Conservation (phyloP, 2,113 vertebrate genomes). For the Halcyon malimbica region DNA sequence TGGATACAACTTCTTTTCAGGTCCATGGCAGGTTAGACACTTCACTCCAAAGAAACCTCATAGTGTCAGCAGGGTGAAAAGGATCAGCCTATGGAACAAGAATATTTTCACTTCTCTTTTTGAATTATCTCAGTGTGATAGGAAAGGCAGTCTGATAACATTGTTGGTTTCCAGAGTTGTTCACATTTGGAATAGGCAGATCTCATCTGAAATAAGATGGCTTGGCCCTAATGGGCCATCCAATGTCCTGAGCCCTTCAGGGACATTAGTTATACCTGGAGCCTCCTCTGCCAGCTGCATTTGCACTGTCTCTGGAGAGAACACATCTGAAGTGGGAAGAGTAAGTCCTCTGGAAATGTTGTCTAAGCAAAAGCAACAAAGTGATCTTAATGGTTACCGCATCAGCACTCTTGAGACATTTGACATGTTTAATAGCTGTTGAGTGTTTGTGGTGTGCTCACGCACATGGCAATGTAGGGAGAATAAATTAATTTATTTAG, state of each 20-base stretch:
- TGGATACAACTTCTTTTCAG: neutral
- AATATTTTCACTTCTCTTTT: neutral
- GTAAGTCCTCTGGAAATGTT: neutral
- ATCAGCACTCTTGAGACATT: neutral
- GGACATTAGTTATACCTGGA: accelerated
- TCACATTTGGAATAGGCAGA: neutral
- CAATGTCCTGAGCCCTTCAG: neutral
- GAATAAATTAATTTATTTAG: neutral
- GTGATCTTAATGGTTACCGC: neutral
- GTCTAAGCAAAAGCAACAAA: neutral
- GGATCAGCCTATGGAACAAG: neutral
- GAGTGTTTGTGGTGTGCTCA: neutral
- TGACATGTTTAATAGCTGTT: neutral
- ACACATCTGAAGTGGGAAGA: neutral
- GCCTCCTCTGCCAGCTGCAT: neutral
- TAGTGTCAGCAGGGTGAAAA: neutral
- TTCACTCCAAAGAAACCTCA: neutral
- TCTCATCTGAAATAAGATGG: neutral
- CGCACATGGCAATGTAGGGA: neutral
- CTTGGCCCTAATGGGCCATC: too few relatives aligned
- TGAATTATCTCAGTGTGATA: neutral
- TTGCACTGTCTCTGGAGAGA: neutral
- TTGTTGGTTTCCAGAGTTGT: neutral
- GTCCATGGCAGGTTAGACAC: neutral
- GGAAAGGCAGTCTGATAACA: neutral